Percentiles rank a stretch among this genome's conserved stretches.
These are phyloP conservation scores for Calonectris borealis DNA, from an alignment of 2,113 vertebrate genomes.

Conservation along the genomic window DNA sequence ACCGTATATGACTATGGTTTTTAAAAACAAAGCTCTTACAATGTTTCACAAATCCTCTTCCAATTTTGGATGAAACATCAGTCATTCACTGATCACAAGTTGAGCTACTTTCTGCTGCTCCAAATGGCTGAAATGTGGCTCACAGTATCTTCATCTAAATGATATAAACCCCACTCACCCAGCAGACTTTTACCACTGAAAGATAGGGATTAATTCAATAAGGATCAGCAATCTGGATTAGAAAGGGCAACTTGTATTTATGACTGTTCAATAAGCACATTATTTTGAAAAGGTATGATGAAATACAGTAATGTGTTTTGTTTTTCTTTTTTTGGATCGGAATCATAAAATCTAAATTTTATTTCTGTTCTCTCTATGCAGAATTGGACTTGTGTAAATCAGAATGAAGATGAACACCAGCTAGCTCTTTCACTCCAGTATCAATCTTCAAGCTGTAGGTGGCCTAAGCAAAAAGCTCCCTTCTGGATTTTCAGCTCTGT, in stretches of 20 bases:
- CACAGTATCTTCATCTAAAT: not conserved
- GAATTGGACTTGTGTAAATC: not conserved
- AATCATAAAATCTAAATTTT: not conserved
- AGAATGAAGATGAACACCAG: not conserved
- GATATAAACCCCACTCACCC: not conserved
- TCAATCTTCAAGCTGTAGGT: not conserved
- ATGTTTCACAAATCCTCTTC: not conserved
- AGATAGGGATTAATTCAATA: not conserved
- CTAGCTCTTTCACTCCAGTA: not conserved
- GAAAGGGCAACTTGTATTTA: not conserved
- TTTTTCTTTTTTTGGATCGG: not conserved
- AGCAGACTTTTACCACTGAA: not conserved
- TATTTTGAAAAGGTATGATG: not conserved
- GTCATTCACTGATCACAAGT: not conserved
- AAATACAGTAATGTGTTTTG: not conserved
- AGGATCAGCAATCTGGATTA: not conserved
- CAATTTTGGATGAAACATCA: not conserved
- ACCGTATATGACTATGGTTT: fast-evolving
- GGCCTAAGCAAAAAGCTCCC: not conserved
- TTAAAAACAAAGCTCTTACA: not conserved
- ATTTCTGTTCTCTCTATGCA: not conserved
- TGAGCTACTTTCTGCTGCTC: not conserved
- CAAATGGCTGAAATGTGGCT: fast-evolving
- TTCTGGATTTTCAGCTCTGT: not conserved
- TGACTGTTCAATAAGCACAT: not conserved